Evolutionary conservation across 2,888 invertebrate genomes (phyloP).

Genomic region (Timandra comae): DNA sequence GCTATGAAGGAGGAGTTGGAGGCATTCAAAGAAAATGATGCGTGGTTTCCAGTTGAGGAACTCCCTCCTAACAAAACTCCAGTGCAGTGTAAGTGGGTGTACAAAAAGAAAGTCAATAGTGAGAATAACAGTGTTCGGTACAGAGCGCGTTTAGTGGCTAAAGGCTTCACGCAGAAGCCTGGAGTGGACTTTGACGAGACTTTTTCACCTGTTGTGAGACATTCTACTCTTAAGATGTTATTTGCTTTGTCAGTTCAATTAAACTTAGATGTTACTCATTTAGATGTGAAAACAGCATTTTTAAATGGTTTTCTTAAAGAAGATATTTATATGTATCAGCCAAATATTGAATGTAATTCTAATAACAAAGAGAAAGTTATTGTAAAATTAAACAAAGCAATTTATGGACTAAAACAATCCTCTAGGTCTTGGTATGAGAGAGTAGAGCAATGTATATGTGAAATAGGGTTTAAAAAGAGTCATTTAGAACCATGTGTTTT

Average conservation of each 20-base stretch:
- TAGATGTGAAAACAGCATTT: slow-evolving; percentile 5
- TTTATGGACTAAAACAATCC: slow-evolving; percentile 2
- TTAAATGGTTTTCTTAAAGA: slow-evolving; percentile 3
- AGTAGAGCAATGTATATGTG: background rate
- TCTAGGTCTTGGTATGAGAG: background rate
- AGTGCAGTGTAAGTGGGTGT: slow-evolving; percentile 1
- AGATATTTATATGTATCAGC: slow-evolving; percentile 1
- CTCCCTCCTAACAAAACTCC: background rate
- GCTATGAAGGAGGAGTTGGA: background rate
- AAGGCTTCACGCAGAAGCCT: slow-evolving; percentile 1
- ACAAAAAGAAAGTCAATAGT: background rate
- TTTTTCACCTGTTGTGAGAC: slow-evolving; percentile 1
- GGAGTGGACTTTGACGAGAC: slow-evolving; percentile 4
- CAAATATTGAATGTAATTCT: background rate
- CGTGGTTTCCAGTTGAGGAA: background rate
- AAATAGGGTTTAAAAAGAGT: background rate
- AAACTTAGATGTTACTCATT: background rate
- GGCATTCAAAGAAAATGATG: background rate
- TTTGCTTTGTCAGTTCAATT: slow-evolving; percentile 1
- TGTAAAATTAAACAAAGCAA: background rate
- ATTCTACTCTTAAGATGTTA: background rate
- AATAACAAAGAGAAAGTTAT: background rate
- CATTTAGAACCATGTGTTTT: background rate
- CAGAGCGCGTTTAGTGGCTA: slow-evolving; percentile 2
- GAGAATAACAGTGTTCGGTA: background rate